These are phyloP conservation scores for Epirrhoe tristata DNA, from an alignment of 2,888 invertebrate genomes.

Conservation along the genomic window DNA sequence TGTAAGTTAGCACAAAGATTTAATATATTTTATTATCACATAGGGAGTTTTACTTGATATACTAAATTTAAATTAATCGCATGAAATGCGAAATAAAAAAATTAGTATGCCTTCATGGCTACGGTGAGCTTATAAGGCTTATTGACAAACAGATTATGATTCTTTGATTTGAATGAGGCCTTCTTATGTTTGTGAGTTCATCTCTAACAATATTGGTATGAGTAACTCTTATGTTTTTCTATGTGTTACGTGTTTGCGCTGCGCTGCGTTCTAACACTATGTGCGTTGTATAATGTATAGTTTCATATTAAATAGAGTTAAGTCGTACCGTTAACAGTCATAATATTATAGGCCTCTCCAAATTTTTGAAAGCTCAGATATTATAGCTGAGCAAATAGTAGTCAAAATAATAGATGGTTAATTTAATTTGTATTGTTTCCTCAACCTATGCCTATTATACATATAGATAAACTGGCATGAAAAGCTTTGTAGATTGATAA, in stretches of 20 bases:
- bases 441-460: slow-evolving; percentile 60
- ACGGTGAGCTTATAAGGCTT: slow-evolving; percentile 68
- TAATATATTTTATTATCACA: slow-evolving; percentile 85
- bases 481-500: slow-evolving; percentile 69
- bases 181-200: slow-evolving; percentile 23
- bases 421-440: slow-evolving; percentile 49
- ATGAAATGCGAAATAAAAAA: slow-evolving; percentile 75
- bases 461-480: slow-evolving; percentile 55
- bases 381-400: slow-evolving; percentile 14
- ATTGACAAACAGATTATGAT: slow-evolving; percentile 37
- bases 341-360: slow-evolving; percentile 21
- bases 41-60: slow-evolving; percentile 82
- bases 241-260: slow-evolving; percentile 4
- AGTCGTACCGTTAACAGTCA: slow-evolving; percentile 7
- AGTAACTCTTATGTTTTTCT: slow-evolving; percentile 9
- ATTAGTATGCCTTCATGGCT: slow-evolving; percentile 66
- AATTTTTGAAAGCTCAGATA: slow-evolving; percentile 20
- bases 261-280: slow-evolving; percentile 3
- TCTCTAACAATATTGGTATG: slow-evolving; percentile 14
- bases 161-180: slow-evolving; percentile 30
- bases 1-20: slow-evolving; percentile 86
- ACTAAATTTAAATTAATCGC: slow-evolving; percentile 79
- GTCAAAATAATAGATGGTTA: slow-evolving; percentile 18
- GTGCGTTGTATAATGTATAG: slow-evolving; percentile 8
- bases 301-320: slow-evolving; percentile 7